Evolutionary conservation across 2,113 vertebrate genomes (phyloP), one percentile per base, ranked within the genome.

Genomic region (Hemiprocne comata): DNA sequence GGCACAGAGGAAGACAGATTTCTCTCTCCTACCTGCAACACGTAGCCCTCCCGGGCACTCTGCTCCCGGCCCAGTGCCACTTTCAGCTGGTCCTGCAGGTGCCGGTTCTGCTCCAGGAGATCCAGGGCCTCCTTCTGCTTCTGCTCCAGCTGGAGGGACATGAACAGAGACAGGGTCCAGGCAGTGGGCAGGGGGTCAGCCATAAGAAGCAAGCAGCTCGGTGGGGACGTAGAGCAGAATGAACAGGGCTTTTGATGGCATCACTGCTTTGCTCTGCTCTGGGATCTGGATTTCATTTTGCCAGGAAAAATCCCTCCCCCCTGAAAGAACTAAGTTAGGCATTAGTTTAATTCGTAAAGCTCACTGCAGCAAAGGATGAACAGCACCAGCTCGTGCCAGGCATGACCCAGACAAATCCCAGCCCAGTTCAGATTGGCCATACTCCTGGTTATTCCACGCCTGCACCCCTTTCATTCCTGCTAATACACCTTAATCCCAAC

Each of bases 1-100:
- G 29, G 21, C 29, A 33, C 44, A 75, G 66, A 54, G 58, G 73
- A 57, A 50, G 78, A 58, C 0, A 4, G 78, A 67, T 40, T 44
- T 70, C 81, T 58, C 57, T 58, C 53, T 91, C 98, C 96, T 98
- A 99, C 99, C 99, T 99, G 99, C 86, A 99, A 97, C 69, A 99
- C 98, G 38, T 99, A 99, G 95, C 99, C 99, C 93, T 99, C 98
- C 89, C 99, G 98, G 87, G 99, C 99, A 6, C 94, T 99, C 66
- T 99, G 99, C 86, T 99, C 99, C 86, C 99, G 98, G 85, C 98
- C 98, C 83, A 99, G 97, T 0, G 99, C 99, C 79, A 99, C 98
- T 85, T 99, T 98, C 90, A 99, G 98, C 96, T 99, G 98, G 94
- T 99, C 99, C 95, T 99, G 99, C 48, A 99, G 97, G 89, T 98